phyloP scores from a whole-genome alignment of 1,140 invertebrate species.

The Paramacrobiotus metropolitanus region DNA sequence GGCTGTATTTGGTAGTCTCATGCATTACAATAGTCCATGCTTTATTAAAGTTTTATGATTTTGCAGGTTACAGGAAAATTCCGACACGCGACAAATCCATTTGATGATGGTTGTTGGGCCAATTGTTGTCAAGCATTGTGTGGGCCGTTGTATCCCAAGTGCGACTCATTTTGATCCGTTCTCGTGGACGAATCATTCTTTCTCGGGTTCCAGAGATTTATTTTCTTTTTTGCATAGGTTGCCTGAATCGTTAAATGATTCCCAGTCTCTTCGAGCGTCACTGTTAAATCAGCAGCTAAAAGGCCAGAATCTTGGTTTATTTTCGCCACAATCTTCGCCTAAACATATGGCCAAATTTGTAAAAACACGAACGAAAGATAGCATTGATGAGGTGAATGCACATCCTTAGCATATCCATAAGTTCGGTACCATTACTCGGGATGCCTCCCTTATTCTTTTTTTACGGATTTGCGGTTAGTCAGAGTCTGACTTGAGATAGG shows the following conservation, averaged over 20 bases:
- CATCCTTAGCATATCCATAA: too few species aligned
- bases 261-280: too few species aligned
- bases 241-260: too few species aligned
- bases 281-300: not conserved
- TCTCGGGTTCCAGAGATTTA: too few species aligned
- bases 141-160: slow-evolving; percentile 90
- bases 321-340: not conserved
- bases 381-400: not conserved
- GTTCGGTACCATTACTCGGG: not conserved
- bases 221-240: too few species aligned
- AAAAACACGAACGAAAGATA: not conserved
- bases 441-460: not conserved
- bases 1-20: too few species aligned
- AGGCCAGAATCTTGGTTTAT: not conserved
- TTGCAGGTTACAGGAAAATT: slow-evolving; percentile 77
- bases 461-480: too few species aligned
- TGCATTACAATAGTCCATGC: too few species aligned
- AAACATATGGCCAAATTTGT: not conserved
- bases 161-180: not conserved
- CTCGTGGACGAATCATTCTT: too few species aligned
- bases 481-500: too few species aligned
- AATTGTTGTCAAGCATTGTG: slow-evolving; percentile 88
- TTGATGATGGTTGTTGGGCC: slow-evolving; percentile 68
- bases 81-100: slow-evolving; percentile 86
- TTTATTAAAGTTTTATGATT: not conserved